phyloP scores from a whole-genome alignment of 2,113 vertebrate genomes.

The Ammodytes dubius region DNA sequence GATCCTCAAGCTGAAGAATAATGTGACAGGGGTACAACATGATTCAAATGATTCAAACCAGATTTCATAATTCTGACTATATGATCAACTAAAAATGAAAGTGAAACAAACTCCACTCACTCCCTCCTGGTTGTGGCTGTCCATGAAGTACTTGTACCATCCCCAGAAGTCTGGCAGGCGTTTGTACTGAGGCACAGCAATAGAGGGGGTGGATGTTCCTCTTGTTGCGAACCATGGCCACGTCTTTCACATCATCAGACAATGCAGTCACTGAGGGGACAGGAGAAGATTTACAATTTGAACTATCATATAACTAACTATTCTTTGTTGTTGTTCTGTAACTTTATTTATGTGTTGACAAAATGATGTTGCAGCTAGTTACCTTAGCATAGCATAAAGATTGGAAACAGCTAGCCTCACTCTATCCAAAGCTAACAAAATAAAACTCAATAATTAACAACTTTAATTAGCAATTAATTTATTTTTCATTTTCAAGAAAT shows the following conservation, averaged over 20 bases:
- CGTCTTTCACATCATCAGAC: constrained; percentile 65
- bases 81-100: constrained; percentile 48
- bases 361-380: no score
- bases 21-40: not conserved
- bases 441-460: no score
- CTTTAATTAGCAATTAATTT: no score
- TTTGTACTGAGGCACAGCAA: constrained; percentile 74
- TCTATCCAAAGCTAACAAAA: no score
- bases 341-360: no score
- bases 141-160: constrained; percentile 85
- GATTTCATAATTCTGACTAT: constrained; percentile 12
- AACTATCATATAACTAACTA: no score
- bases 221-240: constrained; percentile 73
- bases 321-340: no score
- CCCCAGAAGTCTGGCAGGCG: constrained; percentile 85
- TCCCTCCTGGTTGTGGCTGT: constrained; percentile 86
- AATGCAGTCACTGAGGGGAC: constrained; percentile 36
- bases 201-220: constrained; percentile 69
- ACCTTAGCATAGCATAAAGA: no score
- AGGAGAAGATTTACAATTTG: not conserved
- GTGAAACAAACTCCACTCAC: constrained; percentile 76
- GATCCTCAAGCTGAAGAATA: constrained; percentile 78
- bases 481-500: no score
- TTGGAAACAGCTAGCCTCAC: no score
- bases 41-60: not conserved